phyloP scores from a whole-genome alignment of 1,140 invertebrate species.

The Aphis gossypii region DNA sequence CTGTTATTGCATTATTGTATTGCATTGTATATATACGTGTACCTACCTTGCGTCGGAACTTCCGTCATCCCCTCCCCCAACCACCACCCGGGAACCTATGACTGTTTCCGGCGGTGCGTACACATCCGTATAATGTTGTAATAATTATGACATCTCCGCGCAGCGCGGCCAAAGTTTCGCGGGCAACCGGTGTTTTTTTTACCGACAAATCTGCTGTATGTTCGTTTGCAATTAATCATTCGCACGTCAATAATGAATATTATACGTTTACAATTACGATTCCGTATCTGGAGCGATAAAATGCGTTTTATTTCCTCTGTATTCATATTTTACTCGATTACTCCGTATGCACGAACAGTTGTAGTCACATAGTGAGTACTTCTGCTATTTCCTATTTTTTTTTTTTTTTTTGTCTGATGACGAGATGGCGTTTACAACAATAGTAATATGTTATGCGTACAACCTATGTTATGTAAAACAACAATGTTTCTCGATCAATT shows the following conservation, averaged over 20 bases:
- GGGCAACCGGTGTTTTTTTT: not conserved
- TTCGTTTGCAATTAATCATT: not conserved
- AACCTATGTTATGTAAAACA: no score
- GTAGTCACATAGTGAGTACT: not conserved
- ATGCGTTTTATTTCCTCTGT: not conserved
- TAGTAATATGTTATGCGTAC: not conserved
- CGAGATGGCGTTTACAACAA: not conserved
- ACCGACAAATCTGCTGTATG: not conserved
- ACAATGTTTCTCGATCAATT: no score
- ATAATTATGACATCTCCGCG: not conserved
- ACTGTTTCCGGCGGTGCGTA: not conserved
- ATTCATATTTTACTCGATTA: not conserved
- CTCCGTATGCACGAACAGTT: no score
- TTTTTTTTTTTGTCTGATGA: not conserved
- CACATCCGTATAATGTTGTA: not conserved
- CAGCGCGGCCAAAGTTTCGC: not conserved
- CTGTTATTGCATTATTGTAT: not conserved
- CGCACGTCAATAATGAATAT: not conserved
- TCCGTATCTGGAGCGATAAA: not conserved
- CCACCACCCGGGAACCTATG: no score
- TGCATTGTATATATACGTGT: not conserved
- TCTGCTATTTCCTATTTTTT: no score
- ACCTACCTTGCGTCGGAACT: constrained; percentile 24
- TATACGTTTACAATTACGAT: not conserved
- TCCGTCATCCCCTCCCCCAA: not conserved